phyloP scores from a whole-genome alignment of 2,113 vertebrate genomes.

The Podarcis raffonei region DNA sequence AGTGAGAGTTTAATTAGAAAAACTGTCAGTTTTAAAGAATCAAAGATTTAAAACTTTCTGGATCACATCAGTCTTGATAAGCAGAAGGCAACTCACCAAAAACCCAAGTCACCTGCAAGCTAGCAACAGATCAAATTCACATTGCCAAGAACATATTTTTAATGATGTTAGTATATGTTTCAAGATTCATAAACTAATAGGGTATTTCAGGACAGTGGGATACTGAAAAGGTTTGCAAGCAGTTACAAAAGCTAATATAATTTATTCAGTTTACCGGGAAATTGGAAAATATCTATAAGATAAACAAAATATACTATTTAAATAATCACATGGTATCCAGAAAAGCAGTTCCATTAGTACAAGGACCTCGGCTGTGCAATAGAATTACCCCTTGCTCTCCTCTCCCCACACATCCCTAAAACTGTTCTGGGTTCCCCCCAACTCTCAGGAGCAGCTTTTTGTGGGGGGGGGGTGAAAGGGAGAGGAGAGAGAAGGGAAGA shows the following conservation, averaged over 20 bases:
- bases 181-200: not conserved
- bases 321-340: not conserved
- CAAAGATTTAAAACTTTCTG: constrained; percentile 17
- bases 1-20: constrained; percentile 33
- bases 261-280: not conserved
- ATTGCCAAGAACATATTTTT: constrained; percentile 26
- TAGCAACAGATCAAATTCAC: not conserved
- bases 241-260: not conserved
- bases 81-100: constrained; percentile 40
- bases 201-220: not conserved
- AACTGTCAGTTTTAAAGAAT: constrained; percentile 37
- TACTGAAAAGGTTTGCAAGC: not conserved
- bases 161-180: not conserved
- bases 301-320: not conserved
- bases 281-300: not conserved
- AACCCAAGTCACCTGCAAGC: constrained; percentile 20
- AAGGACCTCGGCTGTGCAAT: too few species aligned
- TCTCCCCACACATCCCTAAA: too few species aligned
- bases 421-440: too few species aligned
- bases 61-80: constrained; percentile 48
- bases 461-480: too few species aligned
- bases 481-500: too few species aligned
- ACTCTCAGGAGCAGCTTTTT: too few species aligned
- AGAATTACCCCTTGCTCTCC: too few species aligned
- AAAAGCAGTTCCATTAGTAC: too few species aligned